Base-by-base conservation (phyloP, 1,140 invertebrate genomes). In the Drosophila trapezifrons region DNA sequence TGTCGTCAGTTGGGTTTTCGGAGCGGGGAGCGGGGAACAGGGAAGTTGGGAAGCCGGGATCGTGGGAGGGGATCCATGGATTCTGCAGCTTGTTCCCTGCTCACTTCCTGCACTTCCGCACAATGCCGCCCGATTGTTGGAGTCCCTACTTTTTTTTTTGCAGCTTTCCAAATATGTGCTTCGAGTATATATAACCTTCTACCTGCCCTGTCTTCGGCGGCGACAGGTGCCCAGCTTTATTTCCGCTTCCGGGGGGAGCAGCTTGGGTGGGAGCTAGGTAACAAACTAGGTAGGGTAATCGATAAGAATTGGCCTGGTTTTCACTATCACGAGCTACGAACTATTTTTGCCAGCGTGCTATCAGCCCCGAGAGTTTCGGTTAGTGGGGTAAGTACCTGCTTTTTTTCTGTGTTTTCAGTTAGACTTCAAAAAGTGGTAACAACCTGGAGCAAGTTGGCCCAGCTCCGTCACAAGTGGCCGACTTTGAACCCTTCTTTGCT, bases 31-130 rank as follows among this genome's bases (percentile, higher is more conserved):
- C 15, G 22, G 43, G 45, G 29, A 17, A 25, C 20, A 20, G 32
- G 58, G 46, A 10, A 43, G 45, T 13, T 15, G 57, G 29, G 40
- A 1, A 17, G 37, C 10, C n/a, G 15, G 15, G 12, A 3, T 20
- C 49, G 51, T 49, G 51, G 51, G 18, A 37, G 32, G 51, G 51
- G 45, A 71, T 70, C 67, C 67, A 56, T 69, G 67, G 65, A 71
- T 67, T 52, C 49, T 43, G 79, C 71, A 66, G 78, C 59, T 82
- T 81, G 63, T 72, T 63, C 74, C 74, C 75, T 47, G 52, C 71
- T 72, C 74, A 77, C 73, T 87, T 85, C 81, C 78, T 78, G 69
- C 74, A 80, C 81, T 84, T 86, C 83, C 83, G 78, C 63, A 85
- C 64, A 83, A 84, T 84, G 80, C 72, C 46, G 25, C 43, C 59